Base-by-base conservation (phyloP, 2,797 vertebrate species). In the Oreochromis grahami region DNA sequence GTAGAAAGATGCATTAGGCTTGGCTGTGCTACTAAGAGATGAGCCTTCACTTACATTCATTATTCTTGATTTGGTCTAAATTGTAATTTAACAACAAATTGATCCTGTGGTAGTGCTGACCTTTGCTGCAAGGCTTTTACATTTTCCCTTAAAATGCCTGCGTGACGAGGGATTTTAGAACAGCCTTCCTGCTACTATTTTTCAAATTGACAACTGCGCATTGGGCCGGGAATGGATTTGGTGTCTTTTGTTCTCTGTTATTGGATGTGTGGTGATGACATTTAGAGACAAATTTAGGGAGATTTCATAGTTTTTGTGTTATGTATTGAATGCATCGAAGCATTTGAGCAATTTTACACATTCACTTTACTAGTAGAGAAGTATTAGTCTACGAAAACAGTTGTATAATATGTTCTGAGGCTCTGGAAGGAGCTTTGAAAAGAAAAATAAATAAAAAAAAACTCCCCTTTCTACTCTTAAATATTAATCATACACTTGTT, bases 21-120 rank as follows among this genome's bases (percentile, higher is more conserved):
- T 70, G 55, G 83, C 83, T 87, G 81, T 82, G 79, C 74, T 82
- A 77, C 90, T 87, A 86, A 93, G 85, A 90, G 88, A 94, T 90
- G 88, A 88, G 78, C 83, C 86, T 84, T 90, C 85, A 79, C 86
- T 95, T 91, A 82, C 19, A 70, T 90, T 92, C 93, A 92, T 96
- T 94, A 95, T 87, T 95, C 91, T 93, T 93, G 91, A 94, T 96
- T 95, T 93, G 83, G 74, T 85, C 82, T 85, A 93, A 95, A 93
- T 95, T 94, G 91, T 92, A 91, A 93, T 94, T 95, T 93, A 96
- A 93, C 92, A 94, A 93, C 93, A 93, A 86, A 95, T 95, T 85
- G 82, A 95, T 95, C 80, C 80, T 81, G 79, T 83, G 85, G 83
- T 83, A 78, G 88, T 80, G 76, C 84, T 94, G 91, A 93, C 94